Evolutionary conservation across 1,140 invertebrate species (phyloP).

Genomic region (Harpegnathos saltator): DNA sequence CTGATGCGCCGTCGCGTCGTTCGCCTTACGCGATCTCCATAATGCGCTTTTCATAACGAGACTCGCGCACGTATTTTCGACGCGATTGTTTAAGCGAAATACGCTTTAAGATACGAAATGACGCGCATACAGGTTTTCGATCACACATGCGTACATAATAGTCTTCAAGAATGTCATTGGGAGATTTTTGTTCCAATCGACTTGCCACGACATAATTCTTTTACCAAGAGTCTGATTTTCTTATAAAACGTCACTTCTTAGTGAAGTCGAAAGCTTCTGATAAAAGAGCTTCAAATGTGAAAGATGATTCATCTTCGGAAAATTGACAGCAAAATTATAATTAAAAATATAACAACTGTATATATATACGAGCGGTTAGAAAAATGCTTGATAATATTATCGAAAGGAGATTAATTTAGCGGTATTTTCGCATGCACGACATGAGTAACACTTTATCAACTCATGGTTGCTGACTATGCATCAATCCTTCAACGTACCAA

Average conservation of each 20-base stretch:
- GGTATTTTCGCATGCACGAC: neutral
- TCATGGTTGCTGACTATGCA: neutral
- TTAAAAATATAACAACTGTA: no score
- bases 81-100: neutral
- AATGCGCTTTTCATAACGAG: neutral
- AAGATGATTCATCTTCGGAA: no score
- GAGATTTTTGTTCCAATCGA: neutral
- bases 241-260: no score
- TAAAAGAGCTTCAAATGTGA: no score
- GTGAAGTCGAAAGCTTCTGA: no score
- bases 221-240: no score
- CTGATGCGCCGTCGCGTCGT: slow-evolving; percentile 19
- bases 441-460: slow-evolving; percentile 9
- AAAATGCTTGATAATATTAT: neutral
- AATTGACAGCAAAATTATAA: no score
- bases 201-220: no score
- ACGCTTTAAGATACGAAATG: neutral
- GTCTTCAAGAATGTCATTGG: neutral
- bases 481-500: neutral
- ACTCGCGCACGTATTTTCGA: neutral
- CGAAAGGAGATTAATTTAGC: slow-evolving; percentile 4
- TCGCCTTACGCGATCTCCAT: neutral
- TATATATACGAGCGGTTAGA: no score
- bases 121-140: neutral
- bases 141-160: neutral